Evolutionary conservation across 1,140 invertebrate genomes (phyloP), one percentile per base, ranked within the genome.

Genomic region (Drosophila dunni): DNA sequence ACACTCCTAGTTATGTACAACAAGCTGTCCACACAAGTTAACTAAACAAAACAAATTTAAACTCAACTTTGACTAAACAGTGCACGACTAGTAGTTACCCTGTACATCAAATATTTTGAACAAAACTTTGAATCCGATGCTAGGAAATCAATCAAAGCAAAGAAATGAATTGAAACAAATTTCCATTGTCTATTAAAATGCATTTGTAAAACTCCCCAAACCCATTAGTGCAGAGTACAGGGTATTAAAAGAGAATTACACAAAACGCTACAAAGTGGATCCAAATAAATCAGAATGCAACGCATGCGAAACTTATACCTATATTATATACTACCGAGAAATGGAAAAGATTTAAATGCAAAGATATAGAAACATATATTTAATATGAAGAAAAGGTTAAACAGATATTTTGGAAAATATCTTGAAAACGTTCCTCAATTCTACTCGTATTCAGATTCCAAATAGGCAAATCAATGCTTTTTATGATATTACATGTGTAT

Each of bases 1-100:
- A 65, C 33, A 56, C 42, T 11, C 51, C 62, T 54, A 64, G 48
- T 17, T 70, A 54, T 51, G 29, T 62, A 48, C 33, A 56, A 15
- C 33, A 56, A 15, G 42, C 17, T 51, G 69, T 72, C 53, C 64
- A 73, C 63, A 73, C 64, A 61, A 60, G 17, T 70, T 60, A 67
- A 57, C 65, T 48, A 15, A 58, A n/a, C n/a, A n/a, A n/a, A n/a
- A n/a, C n/a, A n/a, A 13, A 36, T 10, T 48, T 33, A 51, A 51
- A 51, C 13, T 7, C 33, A 62, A 48, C 20, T 13, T 34, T 34
- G 40, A 51, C 34, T 15, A 72, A 48, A 57, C 20, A 20, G 53
- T 56, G 36, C 53, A 56, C 53, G 36, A 20, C 15, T 40, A 40
- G 15, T 20, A 56, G 36, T 40, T 56, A 40, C 53, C 53, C 53